A percentile compares a stretch with the other conserved stretches of the same genome.
These are phyloP conservation scores for Dendropsophus ebraccatus DNA, from an alignment of 2,113 vertebrate genomes.

Conservation along the genomic window DNA sequence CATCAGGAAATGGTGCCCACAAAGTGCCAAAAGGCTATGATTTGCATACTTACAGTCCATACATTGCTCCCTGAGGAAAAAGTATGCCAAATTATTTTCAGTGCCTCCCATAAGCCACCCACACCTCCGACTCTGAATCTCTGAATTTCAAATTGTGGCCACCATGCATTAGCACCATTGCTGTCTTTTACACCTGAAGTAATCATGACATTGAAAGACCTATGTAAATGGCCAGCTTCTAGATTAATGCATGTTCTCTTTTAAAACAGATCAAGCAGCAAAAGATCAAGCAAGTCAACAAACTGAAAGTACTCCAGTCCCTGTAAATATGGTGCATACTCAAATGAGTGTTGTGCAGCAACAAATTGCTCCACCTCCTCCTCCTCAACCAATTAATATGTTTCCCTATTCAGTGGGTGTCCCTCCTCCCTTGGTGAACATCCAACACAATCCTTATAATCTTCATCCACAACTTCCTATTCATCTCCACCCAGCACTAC, in stretches of 20 bases:
- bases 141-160: too few relatives aligned
- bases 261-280: conserved; percentile 78
- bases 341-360: conserved; percentile 77
- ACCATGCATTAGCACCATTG: too few relatives aligned
- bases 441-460: conserved; percentile 81
- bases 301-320: conserved; percentile 79
- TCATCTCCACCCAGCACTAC: conserved; percentile 85
- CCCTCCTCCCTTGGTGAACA: conserved; percentile 79
- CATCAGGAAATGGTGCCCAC: too few relatives aligned
- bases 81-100: too few relatives aligned
- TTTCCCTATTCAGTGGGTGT: conserved; percentile 79
- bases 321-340: conserved; percentile 76
- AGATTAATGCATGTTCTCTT: background rate
- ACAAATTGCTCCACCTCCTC: conserved; percentile 78
- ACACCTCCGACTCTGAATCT: too few relatives aligned
- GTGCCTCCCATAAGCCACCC: too few relatives aligned
- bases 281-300: conserved; percentile 81
- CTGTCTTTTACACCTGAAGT: background rate
- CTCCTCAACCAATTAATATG: conserved; percentile 75
- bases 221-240: background rate
- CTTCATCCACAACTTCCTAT: conserved; percentile 84
- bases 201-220: background rate
- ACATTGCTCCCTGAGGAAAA: too few relatives aligned
- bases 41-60: too few relatives aligned
- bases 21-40: too few relatives aligned